Evolutionary conservation across 2,797 vertebrate genomes (phyloP), one percentile per base, ranked within the genome.

Genomic region (Gobio occitaniae): DNA sequence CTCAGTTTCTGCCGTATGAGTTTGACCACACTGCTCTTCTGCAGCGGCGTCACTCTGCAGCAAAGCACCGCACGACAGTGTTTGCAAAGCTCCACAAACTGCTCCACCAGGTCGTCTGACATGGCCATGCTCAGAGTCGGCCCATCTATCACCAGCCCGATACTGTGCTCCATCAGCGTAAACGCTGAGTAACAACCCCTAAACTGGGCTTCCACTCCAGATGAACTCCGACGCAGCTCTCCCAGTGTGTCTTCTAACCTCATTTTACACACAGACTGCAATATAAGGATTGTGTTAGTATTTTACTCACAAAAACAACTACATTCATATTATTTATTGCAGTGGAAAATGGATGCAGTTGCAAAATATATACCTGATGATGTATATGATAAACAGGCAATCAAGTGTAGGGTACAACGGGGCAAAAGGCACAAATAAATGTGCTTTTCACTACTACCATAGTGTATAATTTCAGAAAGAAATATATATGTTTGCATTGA

Each of bases 11-110:
- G 93, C 29, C 95, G 94, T 77, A 97, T 87, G 0, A 98, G 89
- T 89, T 95, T 97, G 88, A 98, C 97, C 56, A 98, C 95, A 85
- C 89, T 89, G 89, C 96, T 96, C 92, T 99, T 99, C 91, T 99
- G 97, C 11, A 98, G 93, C 0, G 98, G 98, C 0, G 97, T 99
- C 72, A 93, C 95, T 41, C 97, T 93, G 81, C 98, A 99, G 92
- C 98, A 99, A 41, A 99, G 92, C 82, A 99, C 96, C 0, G 97
- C 93, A 36, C 91, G 94, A 89, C 97, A 98, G 83, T 88, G 91
- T 84, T 77, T 93, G 0, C 94, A 93, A 89, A 99, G 84, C 0
- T 94, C 95, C 88, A 99, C 88, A 4, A 99, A 96, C 80, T 95
- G 95, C 41, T 90, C 87, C 91, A 95, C 94, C 89, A 99, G 93